Percentiles rank a stretch among this genome's conserved stretches.
These are phyloP conservation scores for Entomobrya multifasciata DNA, from an alignment of 2,888 invertebrate species.

Conservation along the genomic window DNA sequence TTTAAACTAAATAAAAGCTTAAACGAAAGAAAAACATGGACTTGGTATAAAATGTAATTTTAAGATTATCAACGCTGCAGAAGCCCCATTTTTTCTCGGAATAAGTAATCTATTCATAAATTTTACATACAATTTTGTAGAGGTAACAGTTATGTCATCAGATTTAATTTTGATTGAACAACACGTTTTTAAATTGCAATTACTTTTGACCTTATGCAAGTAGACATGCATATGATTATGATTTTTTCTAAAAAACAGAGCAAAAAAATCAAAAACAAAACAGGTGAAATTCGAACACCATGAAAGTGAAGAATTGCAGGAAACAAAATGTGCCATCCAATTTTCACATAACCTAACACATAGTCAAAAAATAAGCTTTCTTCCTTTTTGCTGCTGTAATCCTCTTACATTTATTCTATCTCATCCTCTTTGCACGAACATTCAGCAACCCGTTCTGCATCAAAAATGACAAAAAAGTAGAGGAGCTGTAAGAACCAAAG, in stretches of 20 bases:
- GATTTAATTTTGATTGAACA: too few species aligned
- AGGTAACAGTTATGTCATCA: too few species aligned
- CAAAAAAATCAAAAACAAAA: slow-evolving; percentile 42
- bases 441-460: background rate
- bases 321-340: slow-evolving; percentile 63
- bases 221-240: too few species aligned
- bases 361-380: background rate
- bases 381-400: slow-evolving; percentile 18
- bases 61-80: background rate
- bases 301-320: slow-evolving; percentile 48
- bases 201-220: too few species aligned
- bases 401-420: slow-evolving; percentile 40
- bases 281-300: too few species aligned
- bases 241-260: slow-evolving; percentile 7
- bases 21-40: background rate
- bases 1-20: background rate
- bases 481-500: background rate
- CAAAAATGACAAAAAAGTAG: background rate
- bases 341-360: slow-evolving; percentile 37
- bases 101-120: too few species aligned
- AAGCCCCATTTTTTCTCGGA: background rate
- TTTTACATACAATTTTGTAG: too few species aligned
- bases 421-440: background rate
- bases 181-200: too few species aligned
- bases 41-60: background rate